Evolutionary conservation across 2,113 vertebrate species (phyloP).

Genomic region (Rhabdomys dilectus): DNA sequence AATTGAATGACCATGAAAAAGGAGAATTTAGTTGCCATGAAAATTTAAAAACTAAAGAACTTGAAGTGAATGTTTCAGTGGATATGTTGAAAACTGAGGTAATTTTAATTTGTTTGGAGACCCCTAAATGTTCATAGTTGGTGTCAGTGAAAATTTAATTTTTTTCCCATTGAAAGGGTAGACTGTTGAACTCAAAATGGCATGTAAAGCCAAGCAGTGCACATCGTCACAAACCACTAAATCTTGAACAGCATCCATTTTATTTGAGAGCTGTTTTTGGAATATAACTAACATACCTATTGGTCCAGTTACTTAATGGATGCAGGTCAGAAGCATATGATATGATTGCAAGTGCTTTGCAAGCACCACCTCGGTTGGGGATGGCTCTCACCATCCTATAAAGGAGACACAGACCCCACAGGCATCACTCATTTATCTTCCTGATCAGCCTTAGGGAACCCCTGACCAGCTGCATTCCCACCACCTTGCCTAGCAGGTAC

Average conservation of each 20-base stretch:
- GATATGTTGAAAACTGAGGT: neutral
- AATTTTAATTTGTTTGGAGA: neutral
- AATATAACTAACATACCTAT: neutral
- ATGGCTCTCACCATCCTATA: neutral
- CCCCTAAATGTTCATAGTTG: neutral
- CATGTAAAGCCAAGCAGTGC: neutral
- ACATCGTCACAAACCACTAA: neutral
- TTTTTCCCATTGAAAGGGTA: neutral
- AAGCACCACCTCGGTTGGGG: neutral
- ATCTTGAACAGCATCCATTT: neutral
- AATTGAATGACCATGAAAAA: neutral
- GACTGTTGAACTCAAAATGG: neutral
- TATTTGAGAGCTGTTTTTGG: neutral
- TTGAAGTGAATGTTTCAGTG: neutral
- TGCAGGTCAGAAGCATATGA: neutral
- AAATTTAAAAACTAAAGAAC: slow-evolving; percentile 1
- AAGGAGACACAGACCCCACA: neutral
- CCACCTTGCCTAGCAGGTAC: neutral
- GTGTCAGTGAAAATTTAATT: neutral
- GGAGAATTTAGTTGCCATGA: neutral
- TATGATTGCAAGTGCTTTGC: too few relatives aligned
- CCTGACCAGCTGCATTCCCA: neutral
- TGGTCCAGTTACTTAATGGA: neutral
- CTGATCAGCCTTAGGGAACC: neutral
- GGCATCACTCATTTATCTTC: neutral